Percentiles rank a stretch among this genome's conserved stretches.
Evolutionary conservation across 2,113 vertebrate genomes (phyloP).

Genomic region (Phyllostomus hastatus): DNA sequence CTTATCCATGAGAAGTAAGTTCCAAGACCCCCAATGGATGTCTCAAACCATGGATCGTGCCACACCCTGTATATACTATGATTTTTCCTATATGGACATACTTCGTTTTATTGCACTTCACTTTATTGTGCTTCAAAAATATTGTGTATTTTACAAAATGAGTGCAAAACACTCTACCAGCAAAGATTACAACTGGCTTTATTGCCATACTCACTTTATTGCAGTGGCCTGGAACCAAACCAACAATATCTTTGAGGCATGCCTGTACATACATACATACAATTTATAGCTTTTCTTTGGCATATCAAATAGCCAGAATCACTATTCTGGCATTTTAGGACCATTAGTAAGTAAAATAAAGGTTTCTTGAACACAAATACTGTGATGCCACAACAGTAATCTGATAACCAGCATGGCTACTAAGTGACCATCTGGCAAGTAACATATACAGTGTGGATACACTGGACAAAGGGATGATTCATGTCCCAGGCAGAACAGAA

Average conservation of each 20-base stretch:
- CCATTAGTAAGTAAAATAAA: neutral
- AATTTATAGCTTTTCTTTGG: neutral
- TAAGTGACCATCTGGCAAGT: neutral
- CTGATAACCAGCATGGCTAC: neutral
- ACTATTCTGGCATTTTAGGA: neutral
- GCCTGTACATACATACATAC: no score
- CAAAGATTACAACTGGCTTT: neutral
- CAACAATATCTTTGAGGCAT: neutral
- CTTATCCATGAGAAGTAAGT: neutral
- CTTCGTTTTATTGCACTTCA: neutral
- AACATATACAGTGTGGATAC: neutral
- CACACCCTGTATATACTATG: neutral
- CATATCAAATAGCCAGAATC: neutral
- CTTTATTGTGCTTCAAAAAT: neutral
- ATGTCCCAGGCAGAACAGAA: neutral
- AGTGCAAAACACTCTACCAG: neutral
- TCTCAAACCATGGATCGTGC: neutral
- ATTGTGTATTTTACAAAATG: neutral
- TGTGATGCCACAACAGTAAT: neutral
- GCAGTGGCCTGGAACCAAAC: neutral
- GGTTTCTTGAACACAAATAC: neutral
- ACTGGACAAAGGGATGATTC: neutral
- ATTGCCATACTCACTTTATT: neutral
- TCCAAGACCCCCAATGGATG: neutral
- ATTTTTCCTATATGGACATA: neutral